Base-by-base conservation (phyloP, 2,888 invertebrate species). In the Ypsolopha scabrella region DNA sequence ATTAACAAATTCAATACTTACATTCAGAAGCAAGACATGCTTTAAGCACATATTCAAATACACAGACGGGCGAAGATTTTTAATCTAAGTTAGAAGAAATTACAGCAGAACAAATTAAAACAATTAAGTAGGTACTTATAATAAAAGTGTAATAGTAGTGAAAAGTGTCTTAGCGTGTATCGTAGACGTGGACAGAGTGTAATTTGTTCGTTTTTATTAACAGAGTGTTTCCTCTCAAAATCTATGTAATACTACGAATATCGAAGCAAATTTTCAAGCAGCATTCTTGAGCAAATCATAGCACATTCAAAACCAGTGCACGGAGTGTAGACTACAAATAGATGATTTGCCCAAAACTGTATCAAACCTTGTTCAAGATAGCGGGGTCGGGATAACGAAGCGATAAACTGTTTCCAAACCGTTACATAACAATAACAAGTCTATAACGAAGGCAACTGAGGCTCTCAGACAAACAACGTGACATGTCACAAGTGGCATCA, bases 401-500 rank as follows among this genome's bases (percentile, higher is more conserved):
- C 45, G 43, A 45, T 6, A 43, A 43, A 11, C 43, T 43, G 43
- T 13, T 13, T 14, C n/a, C 38, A 38, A 38, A 10, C 38, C 38
- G 38, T 38, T 38, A 10, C 24, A 24, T 38, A 3, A 38, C 38
- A 38, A 38, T 38, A 38, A 38, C 38, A 38, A 6, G 2, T 39
- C 39, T 11, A 39, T 11, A 39, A 39, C 11, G 39, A 43, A 13
- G 43, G 43, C 43, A 14, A 43, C 43, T n/a, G 34, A 47, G 37
- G 47, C 47, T 45, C 45, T 45, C 45, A 10, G n/a, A 24, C 47
- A 36, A 44, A 50, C 44, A 50, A 66, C 65, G 67, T 67, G 63
- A 69, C 68, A 69, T 69, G 71, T 65, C 65, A 72, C 72, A 70
- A 62, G 72, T 76, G 76, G 78, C 64, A 64, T 62, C 61, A 67